Evolutionary conservation across 2,888 invertebrate genomes (phyloP).

Genomic region (Melieria omissa): DNA sequence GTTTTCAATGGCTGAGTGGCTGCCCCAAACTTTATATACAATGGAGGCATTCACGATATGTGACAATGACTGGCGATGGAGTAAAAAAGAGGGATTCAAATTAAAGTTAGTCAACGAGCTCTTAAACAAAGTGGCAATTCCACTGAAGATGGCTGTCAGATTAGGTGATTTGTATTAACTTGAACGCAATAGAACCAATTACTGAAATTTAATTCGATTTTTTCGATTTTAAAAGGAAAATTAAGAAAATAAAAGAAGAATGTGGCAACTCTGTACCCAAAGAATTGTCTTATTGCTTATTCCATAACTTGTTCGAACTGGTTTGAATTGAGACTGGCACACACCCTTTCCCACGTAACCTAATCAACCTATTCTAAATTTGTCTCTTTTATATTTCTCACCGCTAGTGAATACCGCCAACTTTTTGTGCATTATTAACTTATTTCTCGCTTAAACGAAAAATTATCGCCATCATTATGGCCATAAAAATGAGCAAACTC

Average conservation of each 20-base stretch:
- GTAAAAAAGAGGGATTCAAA: too few relatives aligned
- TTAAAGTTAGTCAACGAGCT: too few relatives aligned
- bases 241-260: background rate
- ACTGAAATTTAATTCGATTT: background rate
- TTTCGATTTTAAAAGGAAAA: background rate
- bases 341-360: background rate
- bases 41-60: too few relatives aligned
- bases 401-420: background rate
- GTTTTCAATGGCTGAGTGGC: too few relatives aligned
- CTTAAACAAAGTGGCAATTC: too few relatives aligned
- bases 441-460: slow-evolving; percentile 54
- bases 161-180: too few relatives aligned
- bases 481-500: slow-evolving; percentile 24
- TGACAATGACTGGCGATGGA: too few relatives aligned
- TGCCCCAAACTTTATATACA: too few relatives aligned
- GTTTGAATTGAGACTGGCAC: background rate
- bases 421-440: too few relatives aligned
- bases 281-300: too few relatives aligned
- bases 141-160: too few relatives aligned
- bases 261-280: too few relatives aligned
- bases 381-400: background rate
- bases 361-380: background rate
- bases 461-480: slow-evolving; percentile 54
- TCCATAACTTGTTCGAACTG: background rate
- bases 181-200: background rate